Base-by-base conservation (phyloP, 1,140 invertebrate genomes). In the Akabosia matsudoensis region DNA sequence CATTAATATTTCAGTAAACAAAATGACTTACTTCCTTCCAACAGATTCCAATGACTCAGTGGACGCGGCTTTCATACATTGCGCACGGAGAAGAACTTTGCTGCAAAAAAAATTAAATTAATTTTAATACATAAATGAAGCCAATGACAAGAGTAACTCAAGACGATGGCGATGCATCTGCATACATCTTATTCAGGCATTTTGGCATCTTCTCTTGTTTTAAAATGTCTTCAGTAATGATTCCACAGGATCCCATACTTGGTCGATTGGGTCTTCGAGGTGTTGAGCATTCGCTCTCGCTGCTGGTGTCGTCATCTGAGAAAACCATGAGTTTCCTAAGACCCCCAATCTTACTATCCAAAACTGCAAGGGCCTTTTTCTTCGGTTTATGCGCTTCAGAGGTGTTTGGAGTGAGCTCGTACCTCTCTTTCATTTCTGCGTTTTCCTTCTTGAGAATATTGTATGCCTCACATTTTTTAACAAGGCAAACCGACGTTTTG, bases 161-260 rank as follows among this genome's bases (percentile, higher is more conserved):
- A 30, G 28, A 30, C 61, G 61, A 3, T 30, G 24, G 26, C 14
- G 61, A 22, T 7, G 61, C 3, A 28, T 2, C 24, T 67, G 24
- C 61, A 67, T 30, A 67, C 24, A 7, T 22, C 54, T 61, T n/a
- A n/a, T n/a, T 61, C 24, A 61, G 24, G n/a, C 54, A 61, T 30
- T 28, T 7, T 67, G 61, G 24, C 28, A 13, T 28, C 26, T 13
- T 22, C 54, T 56, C 54, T 22, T 56, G 13, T 4, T 24, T 22
- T 10, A 4, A 56, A 16, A 56, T 56, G 14, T 56, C 13, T 22
- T 24, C 24, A 22, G 7, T 56, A 16, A 67, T 7, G 61, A 30
- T 67, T 67, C 61, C 61, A 67, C 61, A 67, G n/a, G 61, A 67
- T 28, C 61, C 61, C n/a, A 67, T 67, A 31, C 61, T 67, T 2